Conservation (phyloP, 2,888 invertebrate species). For the Chloroclystis v-ata region DNA sequence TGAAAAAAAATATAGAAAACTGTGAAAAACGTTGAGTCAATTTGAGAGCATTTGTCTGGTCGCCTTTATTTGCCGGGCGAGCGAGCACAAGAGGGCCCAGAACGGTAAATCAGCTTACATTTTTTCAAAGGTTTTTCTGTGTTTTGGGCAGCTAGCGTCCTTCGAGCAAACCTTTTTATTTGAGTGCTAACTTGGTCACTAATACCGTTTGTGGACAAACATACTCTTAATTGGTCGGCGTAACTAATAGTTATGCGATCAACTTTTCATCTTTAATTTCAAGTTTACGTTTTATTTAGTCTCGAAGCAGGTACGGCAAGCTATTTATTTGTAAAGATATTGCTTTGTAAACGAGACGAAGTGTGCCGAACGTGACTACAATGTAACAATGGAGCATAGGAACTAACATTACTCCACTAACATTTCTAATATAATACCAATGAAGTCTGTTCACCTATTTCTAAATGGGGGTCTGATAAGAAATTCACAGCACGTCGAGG, state of each 20-base stretch:
- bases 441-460: constrained; percentile 58
- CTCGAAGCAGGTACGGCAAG: not conserved
- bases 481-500: constrained; percentile 64
- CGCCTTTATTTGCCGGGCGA: constrained; percentile 75
- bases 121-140: constrained; percentile 74
- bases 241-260: constrained; percentile 1
- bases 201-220: constrained; percentile 30
- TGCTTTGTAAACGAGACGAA: constrained; percentile 42
- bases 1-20: constrained; percentile 63
- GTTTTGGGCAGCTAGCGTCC: constrained; percentile 68
- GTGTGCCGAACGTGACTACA: constrained; percentile 48
- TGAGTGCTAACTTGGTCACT: constrained; percentile 49
- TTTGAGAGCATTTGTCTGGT: constrained; percentile 76
- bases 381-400: constrained; percentile 36
- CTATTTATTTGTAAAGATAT: constrained; percentile 5
- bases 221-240: constrained; percentile 16
- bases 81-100: constrained; percentile 59
- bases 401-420: constrained; percentile 36
- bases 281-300: not conserved
- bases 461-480: constrained; percentile 61
- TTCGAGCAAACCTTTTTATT: constrained; percentile 61
- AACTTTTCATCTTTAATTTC: not conserved
- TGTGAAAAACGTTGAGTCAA: constrained; percentile 74
- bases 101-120: constrained; percentile 75
- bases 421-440: constrained; percentile 54